A percentile compares a stretch with the other conserved stretches of the same genome.
Conservation (phyloP, 2,797 vertebrate species). For the Pelodytes ibericus region DNA sequence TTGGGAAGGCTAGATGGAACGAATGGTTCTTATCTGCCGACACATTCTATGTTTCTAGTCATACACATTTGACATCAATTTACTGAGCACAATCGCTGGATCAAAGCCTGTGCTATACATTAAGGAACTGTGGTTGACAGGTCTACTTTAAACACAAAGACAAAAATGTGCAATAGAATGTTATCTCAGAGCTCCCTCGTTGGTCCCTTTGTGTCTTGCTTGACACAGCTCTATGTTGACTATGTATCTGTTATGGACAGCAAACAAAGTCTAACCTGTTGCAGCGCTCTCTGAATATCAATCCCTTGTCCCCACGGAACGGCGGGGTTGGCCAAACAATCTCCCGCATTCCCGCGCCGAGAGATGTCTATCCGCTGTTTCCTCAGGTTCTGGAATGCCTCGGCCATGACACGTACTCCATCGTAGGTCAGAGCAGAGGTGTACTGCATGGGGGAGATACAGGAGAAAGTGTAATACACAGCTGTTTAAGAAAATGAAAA, state of each 20-base stretch:
- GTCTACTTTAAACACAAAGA: no score
- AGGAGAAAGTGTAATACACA: background rate
- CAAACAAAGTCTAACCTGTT: slow-evolving; percentile 81
- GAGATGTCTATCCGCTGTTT: slow-evolving; percentile 96
- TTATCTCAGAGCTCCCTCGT: background rate
- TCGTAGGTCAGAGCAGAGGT: slow-evolving; percentile 95
- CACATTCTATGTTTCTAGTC: no score
- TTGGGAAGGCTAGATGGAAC: no score
- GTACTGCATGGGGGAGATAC: slow-evolving; percentile 76
- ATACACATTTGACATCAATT: no score
- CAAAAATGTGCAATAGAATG: no score
- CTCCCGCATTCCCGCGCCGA: slow-evolving; percentile 93
- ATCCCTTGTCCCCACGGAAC: slow-evolving; percentile 98
- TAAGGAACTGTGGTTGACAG: no score
- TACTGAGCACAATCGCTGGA: no score
- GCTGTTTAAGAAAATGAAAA: no score
- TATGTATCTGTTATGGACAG: background rate
- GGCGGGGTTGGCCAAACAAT: slow-evolving; percentile 96
- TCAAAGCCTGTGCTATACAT: no score
- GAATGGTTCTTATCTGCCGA: no score
- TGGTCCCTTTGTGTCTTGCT: background rate
- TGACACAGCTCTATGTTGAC: background rate
- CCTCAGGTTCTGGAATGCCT: slow-evolving; percentile 94
- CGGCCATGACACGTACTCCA: slow-evolving; percentile 95
- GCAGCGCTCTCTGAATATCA: slow-evolving; percentile 96